These are phyloP conservation scores for Choreutis nemorana DNA, from an alignment of 2,888 invertebrate species.

Conservation along the genomic window DNA sequence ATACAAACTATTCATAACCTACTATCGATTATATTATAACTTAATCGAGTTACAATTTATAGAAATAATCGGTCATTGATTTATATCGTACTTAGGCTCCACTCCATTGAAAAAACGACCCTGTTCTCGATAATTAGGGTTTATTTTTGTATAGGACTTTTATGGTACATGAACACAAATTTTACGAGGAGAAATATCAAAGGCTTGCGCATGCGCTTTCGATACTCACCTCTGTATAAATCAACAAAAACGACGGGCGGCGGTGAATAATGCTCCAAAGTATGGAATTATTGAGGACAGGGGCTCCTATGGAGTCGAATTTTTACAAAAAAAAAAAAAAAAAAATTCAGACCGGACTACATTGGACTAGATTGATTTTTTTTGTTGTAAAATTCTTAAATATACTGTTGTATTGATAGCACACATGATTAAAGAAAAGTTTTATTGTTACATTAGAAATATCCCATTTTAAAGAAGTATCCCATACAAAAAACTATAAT, in stretches of 20 bases:
- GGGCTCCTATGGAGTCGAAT: constrained; percentile 21
- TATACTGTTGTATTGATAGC: too few relatives aligned
- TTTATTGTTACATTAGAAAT: too few relatives aligned
- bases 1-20: constrained; percentile 35
- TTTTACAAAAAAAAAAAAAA: too few relatives aligned
- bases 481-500: too few relatives aligned
- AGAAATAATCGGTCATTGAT: constrained; percentile 62
- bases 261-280: constrained; percentile 48
- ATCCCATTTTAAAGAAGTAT: too few relatives aligned
- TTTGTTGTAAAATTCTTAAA: too few relatives aligned
- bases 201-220: constrained; percentile 43
- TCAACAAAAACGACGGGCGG: constrained; percentile 63
- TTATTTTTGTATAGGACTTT: constrained; percentile 12
- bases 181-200: constrained; percentile 55
- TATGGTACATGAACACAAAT: constrained; percentile 41
- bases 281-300: constrained; percentile 33
- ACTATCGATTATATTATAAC: constrained; percentile 58
- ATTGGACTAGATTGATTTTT: too few relatives aligned
- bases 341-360: too few relatives aligned
- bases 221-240: constrained; percentile 58
- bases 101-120: constrained; percentile 11
- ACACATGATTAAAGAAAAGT: too few relatives aligned
- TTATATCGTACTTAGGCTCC: constrained; percentile 31
- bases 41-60: constrained; percentile 64
- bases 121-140: constrained; percentile 12